Percentiles rank a stretch among this genome's conserved stretches.
phyloP scores from a whole-genome alignment of 2,113 vertebrate genomes.

The Toxotes jaculatrix region DNA sequence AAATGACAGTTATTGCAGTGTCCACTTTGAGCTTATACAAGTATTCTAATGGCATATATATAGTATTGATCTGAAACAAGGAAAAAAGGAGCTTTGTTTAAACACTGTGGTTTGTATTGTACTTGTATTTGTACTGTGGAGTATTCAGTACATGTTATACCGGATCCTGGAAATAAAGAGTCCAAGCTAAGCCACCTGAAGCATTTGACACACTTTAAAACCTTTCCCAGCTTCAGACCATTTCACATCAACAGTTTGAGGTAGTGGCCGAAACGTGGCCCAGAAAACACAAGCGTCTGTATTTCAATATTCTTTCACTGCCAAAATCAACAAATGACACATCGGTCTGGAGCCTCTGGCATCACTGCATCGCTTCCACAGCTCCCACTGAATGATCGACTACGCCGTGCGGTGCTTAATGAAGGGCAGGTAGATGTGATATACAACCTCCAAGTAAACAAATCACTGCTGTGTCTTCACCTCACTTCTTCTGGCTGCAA shows the following conservation, averaged over 20 bases:
- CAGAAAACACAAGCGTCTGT: conserved; percentile 34
- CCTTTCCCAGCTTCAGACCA: neutral
- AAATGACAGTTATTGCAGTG: conserved; percentile 20
- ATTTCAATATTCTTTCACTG: conserved; percentile 38
- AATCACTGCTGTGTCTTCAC: conserved; percentile 41
- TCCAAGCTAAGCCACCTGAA: neutral
- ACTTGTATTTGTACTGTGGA: no score
- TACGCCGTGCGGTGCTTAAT: conserved; percentile 45
- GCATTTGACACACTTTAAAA: neutral
- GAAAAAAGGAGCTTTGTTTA: conserved; percentile 5
- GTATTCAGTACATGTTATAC: neutral
- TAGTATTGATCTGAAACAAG: neutral
- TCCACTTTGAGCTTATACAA: neutral
- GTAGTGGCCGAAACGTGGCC: neutral
- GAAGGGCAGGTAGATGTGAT: conserved; percentile 39
- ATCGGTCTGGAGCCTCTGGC: conserved; percentile 26
- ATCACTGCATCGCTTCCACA: conserved; percentile 29
- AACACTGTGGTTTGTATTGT: neutral
- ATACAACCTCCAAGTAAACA: conserved; percentile 27
- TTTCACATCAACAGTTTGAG: conserved; percentile 12
- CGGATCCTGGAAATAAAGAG: neutral
- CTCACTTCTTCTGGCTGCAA: conserved; percentile 2
- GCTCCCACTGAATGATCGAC: conserved; percentile 47
- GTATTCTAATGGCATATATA: neutral
- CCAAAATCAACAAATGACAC: conserved; percentile 53